Percentiles rank a stretch among this genome's conserved stretches.
Conservation (phyloP, 2,888 invertebrate genomes). For the Amitus sp. region DNA sequence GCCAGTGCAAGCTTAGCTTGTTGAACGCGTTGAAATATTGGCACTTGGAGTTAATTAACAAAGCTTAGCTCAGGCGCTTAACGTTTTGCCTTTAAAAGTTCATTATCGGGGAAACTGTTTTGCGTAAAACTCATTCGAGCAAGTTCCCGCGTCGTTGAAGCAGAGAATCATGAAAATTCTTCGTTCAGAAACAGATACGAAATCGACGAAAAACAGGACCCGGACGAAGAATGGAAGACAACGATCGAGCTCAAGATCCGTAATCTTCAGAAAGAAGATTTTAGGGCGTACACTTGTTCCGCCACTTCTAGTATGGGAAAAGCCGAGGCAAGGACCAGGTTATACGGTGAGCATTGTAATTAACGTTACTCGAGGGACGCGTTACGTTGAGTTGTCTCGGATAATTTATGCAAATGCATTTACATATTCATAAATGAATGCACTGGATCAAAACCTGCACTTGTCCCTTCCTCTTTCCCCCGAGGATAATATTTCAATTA, state of each 20-base stretch:
- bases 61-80: conserved; percentile 18
- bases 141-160: conserved; percentile 23
- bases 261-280: conserved; percentile 71
- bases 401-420: conserved; percentile 1
- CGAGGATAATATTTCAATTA: neutral
- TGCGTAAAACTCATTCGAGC: conserved; percentile 30
- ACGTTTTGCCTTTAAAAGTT: conserved; percentile 26
- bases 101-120: conserved; percentile 27
- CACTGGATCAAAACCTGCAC: neutral
- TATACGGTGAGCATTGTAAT: conserved; percentile 72
- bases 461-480: too few relatives aligned
- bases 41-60: conserved; percentile 34
- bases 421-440: neutral
- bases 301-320: conserved; percentile 78
- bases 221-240: conserved; percentile 70
- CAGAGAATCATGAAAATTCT: conserved; percentile 16
- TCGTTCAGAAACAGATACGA: conserved; percentile 73
- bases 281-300: conserved; percentile 77
- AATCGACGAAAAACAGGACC: conserved; percentile 71
- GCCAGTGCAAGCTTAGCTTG: conserved; percentile 15
- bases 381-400: neutral
- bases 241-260: conserved; percentile 73
- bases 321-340: conserved; percentile 74
- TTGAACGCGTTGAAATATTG: conserved; percentile 31
- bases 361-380: neutral